Conservation (phyloP, 2,888 invertebrate genomes). For the Thereva unica region DNA sequence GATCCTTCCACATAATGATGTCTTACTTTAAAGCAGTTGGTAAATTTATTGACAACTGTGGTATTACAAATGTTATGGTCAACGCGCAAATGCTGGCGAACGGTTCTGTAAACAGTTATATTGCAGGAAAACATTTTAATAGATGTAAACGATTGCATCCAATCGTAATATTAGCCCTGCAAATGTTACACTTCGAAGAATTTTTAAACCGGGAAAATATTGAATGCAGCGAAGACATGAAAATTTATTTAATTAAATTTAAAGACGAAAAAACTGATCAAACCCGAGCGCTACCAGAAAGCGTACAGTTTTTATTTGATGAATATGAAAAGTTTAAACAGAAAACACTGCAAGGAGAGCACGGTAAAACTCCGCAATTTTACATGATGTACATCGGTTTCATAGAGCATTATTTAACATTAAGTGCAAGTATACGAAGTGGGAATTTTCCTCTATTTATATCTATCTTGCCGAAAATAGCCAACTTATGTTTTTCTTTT, state of each 20-base stretch:
- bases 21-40: conserved; percentile 48
- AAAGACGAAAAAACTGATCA: neutral
- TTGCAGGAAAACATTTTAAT: conserved; percentile 30
- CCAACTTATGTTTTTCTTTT: conserved; percentile 48
- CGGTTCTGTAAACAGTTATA: conserved; percentile 19
- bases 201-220: too few species aligned
- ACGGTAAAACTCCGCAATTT: too few species aligned
- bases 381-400: neutral
- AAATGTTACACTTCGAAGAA: conserved; percentile 3
- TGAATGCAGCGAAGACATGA: too few species aligned
- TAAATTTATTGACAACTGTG: conserved; percentile 45
- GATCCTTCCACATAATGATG: conserved; percentile 49
- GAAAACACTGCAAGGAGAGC: too few species aligned
- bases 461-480: conserved; percentile 47
- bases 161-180: too few species aligned
- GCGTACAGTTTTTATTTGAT: too few species aligned
- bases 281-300: neutral
- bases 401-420: neutral
- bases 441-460: conserved; percentile 43
- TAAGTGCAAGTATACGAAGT: neutral
- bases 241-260: too few species aligned
- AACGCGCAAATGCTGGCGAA: conserved; percentile 14
- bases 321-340: too few species aligned
- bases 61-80: conserved; percentile 30
- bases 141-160: conserved; percentile 29